These are phyloP conservation scores for Rhynchotus rufescens DNA, from an alignment of 2,797 vertebrate species.

Conservation along the genomic window DNA sequence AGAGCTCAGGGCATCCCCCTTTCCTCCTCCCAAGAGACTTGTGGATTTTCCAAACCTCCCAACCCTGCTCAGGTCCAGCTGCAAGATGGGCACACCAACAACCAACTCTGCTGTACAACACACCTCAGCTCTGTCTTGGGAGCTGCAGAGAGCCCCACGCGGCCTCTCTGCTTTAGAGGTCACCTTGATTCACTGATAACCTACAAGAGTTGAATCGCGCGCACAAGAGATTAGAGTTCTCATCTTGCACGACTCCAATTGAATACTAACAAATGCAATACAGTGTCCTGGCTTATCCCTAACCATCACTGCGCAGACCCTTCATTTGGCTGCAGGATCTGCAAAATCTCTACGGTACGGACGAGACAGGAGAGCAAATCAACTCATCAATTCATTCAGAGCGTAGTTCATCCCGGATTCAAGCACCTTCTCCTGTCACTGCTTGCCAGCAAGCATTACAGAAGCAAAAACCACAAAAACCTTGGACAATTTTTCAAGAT, in stretches of 20 bases:
- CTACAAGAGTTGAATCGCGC: background rate
- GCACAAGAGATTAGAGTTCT: slow-evolving; percentile 20
- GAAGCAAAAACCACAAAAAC: background rate
- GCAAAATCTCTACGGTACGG: background rate
- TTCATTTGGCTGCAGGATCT: background rate
- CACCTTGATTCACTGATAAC: slow-evolving; percentile 15
- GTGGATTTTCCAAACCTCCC: background rate
- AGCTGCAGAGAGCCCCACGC: background rate
- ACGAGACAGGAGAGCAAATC: background rate
- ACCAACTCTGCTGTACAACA: background rate
- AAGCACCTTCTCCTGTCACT: background rate
- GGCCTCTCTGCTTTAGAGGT: background rate
- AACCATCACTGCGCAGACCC: background rate
- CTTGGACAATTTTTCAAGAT: background rate
- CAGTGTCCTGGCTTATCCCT: background rate
- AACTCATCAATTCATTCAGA: background rate
- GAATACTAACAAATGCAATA: slow-evolving; percentile 1
- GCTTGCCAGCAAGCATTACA: background rate
- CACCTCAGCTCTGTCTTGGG: background rate
- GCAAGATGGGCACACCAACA: background rate
- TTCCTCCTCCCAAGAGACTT: background rate
- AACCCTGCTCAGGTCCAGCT: background rate
- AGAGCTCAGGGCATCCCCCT: background rate
- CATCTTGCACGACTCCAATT: background rate
- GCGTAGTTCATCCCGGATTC: background rate